phyloP scores from a whole-genome alignment of 2,797 vertebrate genomes.

The Intellagama lesueurii region DNA sequence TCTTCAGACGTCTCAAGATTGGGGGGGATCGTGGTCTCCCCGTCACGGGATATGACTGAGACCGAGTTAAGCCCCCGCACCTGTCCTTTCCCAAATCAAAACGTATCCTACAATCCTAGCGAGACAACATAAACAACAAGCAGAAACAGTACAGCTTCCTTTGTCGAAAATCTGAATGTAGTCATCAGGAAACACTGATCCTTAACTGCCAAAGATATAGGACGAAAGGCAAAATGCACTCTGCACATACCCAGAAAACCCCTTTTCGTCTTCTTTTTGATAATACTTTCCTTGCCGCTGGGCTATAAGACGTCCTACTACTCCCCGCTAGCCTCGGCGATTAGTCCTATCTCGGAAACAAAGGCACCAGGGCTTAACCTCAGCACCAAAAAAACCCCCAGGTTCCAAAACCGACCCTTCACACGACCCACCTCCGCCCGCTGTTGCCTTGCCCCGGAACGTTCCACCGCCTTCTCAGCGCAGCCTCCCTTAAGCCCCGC shows the following conservation, averaged over 20 bases:
- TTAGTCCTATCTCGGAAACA: too few species aligned
- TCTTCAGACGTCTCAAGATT: too few species aligned
- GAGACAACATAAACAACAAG: not conserved
- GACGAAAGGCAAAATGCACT: not conserved
- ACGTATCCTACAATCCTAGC: not conserved
- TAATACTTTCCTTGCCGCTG: not conserved
- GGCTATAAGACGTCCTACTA: not conserved
- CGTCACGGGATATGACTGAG: too few species aligned
- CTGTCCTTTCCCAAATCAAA: not conserved
- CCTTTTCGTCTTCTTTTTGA: too few species aligned
- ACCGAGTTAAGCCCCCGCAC: not conserved
- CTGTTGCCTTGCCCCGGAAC: not conserved
- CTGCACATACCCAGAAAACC: not conserved
- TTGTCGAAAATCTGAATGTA: too few species aligned
- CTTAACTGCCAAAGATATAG: too few species aligned
- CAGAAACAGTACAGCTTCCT: too few species aligned
- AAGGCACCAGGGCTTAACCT: not conserved
- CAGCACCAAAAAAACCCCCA: too few species aligned
- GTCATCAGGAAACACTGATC: not conserved
- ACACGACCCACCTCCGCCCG: not conserved
- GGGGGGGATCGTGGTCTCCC: too few species aligned
- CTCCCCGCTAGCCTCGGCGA: fast-evolving
- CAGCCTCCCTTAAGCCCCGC: not conserved
- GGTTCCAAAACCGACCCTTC: not conserved
- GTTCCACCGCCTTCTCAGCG: not conserved